These are phyloP conservation scores for Hafferia zeledoni DNA, from an alignment of 2,797 vertebrate genomes.

Conservation along the genomic window DNA sequence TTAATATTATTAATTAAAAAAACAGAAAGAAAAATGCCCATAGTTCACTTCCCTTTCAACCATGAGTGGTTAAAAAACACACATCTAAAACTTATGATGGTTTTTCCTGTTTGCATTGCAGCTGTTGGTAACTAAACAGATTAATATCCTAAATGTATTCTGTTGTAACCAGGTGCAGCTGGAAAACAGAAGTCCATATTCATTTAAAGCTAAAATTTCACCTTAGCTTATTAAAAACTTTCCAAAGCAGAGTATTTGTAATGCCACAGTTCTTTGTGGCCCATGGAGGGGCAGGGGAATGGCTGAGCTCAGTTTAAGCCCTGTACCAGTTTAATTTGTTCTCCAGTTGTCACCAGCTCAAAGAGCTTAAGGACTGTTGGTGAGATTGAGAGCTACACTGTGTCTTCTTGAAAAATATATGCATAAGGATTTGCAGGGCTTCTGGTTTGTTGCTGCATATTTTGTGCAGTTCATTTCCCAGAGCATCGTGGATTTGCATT, in stretches of 20 bases:
- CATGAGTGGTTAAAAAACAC: background rate
- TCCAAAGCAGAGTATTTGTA: background rate
- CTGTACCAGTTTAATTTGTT: background rate
- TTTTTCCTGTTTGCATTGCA: background rate
- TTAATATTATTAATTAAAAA: background rate
- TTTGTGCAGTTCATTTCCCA: background rate
- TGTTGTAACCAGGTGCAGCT: background rate
- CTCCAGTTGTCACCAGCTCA: background rate
- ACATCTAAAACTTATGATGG: background rate
- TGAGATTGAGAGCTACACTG: background rate
- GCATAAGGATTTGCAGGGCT: background rate
- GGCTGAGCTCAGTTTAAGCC: background rate
- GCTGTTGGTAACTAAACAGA: background rate
- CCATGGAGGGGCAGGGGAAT: fast-evolving
- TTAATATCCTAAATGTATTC: background rate
- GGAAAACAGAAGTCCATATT: background rate
- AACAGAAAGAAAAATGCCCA: background rate
- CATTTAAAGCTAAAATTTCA: background rate
- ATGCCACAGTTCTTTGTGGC: background rate
- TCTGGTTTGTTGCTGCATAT: background rate
- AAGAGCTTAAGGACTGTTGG: background rate
- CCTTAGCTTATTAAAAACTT: background rate
- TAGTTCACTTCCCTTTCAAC: background rate
- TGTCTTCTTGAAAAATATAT: background rate
- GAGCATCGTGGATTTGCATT: background rate